These are phyloP conservation scores for Aphidius gifuensis DNA, from an alignment of 1,140 invertebrate genomes.

Conservation along the genomic window DNA sequence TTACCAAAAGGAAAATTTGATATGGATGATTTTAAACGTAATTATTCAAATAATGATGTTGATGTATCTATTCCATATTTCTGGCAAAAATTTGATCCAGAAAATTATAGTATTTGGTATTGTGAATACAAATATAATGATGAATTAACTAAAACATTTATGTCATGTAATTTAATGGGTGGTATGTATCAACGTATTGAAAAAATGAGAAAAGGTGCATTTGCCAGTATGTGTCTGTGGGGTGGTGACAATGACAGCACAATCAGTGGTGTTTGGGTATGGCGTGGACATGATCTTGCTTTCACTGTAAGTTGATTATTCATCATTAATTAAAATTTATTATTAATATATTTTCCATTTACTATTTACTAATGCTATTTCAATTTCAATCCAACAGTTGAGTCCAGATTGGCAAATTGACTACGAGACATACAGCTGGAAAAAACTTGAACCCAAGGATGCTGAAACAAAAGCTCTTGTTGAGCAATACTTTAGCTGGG, in stretches of 20 bases:
- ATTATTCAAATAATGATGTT: conserved; percentile 96
- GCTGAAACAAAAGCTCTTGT: conserved; percentile 88
- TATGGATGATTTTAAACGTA: conserved; percentile 96
- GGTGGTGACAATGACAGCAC: conserved; percentile 88
- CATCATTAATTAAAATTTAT: conserved; percentile 15
- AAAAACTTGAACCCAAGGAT: conserved; percentile 81
- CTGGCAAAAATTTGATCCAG: conserved; percentile 96
- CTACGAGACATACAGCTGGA: conserved; percentile 97
- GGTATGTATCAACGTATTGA: conserved; percentile 98
- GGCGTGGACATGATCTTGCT: conserved; percentile 91
- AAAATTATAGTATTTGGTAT: conserved; percentile 97
- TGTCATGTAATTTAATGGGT: conserved; percentile 53
- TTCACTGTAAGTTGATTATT: conserved; percentile 67
- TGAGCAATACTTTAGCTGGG: conserved; percentile 90
- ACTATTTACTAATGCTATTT: not conserved
- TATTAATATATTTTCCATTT: not conserved
- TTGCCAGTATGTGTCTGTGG: conserved; percentile 91
- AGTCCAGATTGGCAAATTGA: conserved; percentile 93
- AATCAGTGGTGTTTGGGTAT: conserved; percentile 96
- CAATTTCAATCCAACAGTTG: conserved; percentile 59
- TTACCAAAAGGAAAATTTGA: conserved; percentile 89
- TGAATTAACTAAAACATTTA: conserved; percentile 79
- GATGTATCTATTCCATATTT: conserved; percentile 93
- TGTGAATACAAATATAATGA: conserved; percentile 96
- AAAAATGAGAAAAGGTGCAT: conserved; percentile 95